Base-by-base conservation (phyloP, 2,888 invertebrate genomes). In the Volucella bombylans region DNA sequence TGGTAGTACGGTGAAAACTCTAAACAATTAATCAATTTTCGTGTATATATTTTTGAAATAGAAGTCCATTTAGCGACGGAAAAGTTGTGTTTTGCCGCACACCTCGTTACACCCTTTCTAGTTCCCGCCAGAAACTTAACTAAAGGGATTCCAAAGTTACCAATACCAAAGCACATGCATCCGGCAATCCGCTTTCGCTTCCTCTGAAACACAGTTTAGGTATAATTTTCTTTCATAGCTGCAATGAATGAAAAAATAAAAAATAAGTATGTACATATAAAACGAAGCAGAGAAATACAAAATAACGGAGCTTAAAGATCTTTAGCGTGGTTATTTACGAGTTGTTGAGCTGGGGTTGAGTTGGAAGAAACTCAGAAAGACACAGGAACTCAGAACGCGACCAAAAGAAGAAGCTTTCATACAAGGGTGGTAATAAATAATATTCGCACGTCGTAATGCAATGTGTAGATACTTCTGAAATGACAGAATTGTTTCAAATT, bases 221-320 rank as follows among this genome's bases (percentile, higher is more conserved):
- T 55, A 54, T 38, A 67, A 59, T 31, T 31, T 31, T 31, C 6
- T 31, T 31, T 6, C 77, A 81, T 81, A 85, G 68, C 76, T 71
- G 55, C 45, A 14, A 45, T n/a, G 43, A 50, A 41, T 39, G n/a
- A 41, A 54, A 41, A 39, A 43, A 39, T 55, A 23, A 74, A 23
- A 61, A 38, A 55, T 69, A 55, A 39, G 31, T 59, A 62, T 38
- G 18, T 14, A 14, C 50, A 47, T 49, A 50, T 15, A 18, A 55
- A 76, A 57, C 61, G 65, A 64, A 47, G 73, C 62, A 67, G 38
- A 72, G 12, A 41, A 59, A 18, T 39, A 18, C 15, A 43, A 72
- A 74, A 81, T 85, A 85, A 81, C 81, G 85, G 81, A 85, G 81
- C 85, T 85, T 81, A 81, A 67, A 81, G 85, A 81, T 85, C 80